These are phyloP conservation scores for Hoplias malabaricus DNA, from an alignment of 2,113 vertebrate species.

Conservation along the genomic window DNA sequence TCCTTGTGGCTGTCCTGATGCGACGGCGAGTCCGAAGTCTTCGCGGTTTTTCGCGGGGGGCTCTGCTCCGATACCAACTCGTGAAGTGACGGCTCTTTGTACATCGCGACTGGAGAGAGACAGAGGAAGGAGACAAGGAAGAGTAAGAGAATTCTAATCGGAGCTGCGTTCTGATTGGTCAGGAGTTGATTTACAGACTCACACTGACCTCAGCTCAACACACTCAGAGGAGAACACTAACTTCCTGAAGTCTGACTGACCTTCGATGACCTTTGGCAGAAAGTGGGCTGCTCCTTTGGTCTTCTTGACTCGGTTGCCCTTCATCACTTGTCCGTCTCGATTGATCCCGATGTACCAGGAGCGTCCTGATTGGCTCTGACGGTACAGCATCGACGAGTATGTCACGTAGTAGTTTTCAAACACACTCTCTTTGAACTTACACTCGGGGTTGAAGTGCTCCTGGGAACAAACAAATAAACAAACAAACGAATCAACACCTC, in stretches of 20 bases:
- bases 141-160: too few relatives aligned
- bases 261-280: constrained; percentile 89
- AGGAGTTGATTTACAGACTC: too few relatives aligned
- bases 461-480: constrained; percentile 53
- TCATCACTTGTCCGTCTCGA: constrained; percentile 85
- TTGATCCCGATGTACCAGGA: constrained; percentile 91
- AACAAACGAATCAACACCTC: constrained; percentile 29
- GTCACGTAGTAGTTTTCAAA: constrained; percentile 93
- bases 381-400: constrained; percentile 90
- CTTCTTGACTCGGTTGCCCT: constrained; percentile 88
- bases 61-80: constrained; percentile 75
- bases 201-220: too few relatives aligned
- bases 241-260: constrained; percentile 61
- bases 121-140: not conserved
- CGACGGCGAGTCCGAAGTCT: constrained; percentile 72
- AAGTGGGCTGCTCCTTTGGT: constrained; percentile 88
- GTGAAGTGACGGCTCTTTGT: constrained; percentile 86
- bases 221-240: too few relatives aligned
- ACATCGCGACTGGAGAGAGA: constrained; percentile 76
- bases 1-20: constrained; percentile 71
- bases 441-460: constrained; percentile 89
- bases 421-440: constrained; percentile 91
- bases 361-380: constrained; percentile 85
- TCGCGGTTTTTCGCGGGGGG: constrained; percentile 72
- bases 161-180: too few relatives aligned